Base-by-base conservation (phyloP, 2,113 vertebrate species). In the Spilogale gracilis region DNA sequence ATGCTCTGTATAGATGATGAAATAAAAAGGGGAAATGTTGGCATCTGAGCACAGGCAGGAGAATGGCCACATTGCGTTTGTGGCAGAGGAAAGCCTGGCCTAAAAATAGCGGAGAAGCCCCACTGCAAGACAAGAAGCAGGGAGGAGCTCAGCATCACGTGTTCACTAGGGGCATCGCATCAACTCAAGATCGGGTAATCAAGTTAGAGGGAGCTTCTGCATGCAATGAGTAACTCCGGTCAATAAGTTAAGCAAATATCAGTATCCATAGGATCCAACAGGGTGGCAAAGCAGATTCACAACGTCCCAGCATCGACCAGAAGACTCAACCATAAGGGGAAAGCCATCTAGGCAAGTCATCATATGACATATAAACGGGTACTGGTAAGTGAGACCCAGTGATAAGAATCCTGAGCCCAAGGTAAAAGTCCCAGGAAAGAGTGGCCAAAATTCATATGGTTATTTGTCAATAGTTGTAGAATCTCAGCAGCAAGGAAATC, bases 71-170 rank as follows among this genome's bases (percentile, higher is more conserved):
- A 17, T 0, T 2, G 20, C 16, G 10, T 52, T 13, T 38, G 3
- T 2, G 10, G 4, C 25, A 12, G 9, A 8, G 63, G 4, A 1
- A 6, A 54, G 9, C 12, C 45, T 25, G 38, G 5, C 45, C 48
- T 56, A 56, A 71, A n/a, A 32, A 58, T 38, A 16, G 32, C 23
- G 5, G 2, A 25, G 21, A 8, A 17, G 58, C 14, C 27, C 13
- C 18, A 14, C 1, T 2, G 10, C 2, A 3, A 73, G n/a, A 32
- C 8, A 21, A 38, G 6, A 13, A n/a, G 9, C 43, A 38, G 43
- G 50, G 10, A 0, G 0, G 7, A 38, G 21, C 0, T 54, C 8
- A 14, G n/a, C 9, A 63, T 25, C 18, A 5, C 5, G 21, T 1
- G 6, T 3, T 63, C 17, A 0, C 25, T 38, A 7, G 17, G n/a